These are phyloP conservation scores for Sapajus apella DNA, from an alignment of 2,113 vertebrate genomes.

Conservation along the genomic window DNA sequence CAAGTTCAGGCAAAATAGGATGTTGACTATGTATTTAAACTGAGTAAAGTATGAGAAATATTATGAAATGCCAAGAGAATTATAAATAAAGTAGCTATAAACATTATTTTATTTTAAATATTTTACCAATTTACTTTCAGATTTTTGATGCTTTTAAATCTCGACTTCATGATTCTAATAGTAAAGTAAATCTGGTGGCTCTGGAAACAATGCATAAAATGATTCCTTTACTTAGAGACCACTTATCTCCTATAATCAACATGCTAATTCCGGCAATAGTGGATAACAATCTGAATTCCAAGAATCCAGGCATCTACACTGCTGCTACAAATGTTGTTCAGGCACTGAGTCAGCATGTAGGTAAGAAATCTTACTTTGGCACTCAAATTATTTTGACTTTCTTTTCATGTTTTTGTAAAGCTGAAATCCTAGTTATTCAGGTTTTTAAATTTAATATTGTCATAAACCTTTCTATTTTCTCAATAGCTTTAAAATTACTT, in stretches of 20 bases:
- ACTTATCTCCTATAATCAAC: slow-evolving; percentile 91
- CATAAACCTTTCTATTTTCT: not conserved
- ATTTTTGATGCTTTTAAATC: slow-evolving; percentile 95
- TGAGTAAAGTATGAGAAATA: slow-evolving; percentile 4
- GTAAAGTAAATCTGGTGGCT: slow-evolving; percentile 94
- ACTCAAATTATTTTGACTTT: slow-evolving; percentile 26
- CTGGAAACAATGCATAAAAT: slow-evolving; percentile 93
- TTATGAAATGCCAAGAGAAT: slow-evolving; percentile 1
- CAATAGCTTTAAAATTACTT: slow-evolving; percentile 28
- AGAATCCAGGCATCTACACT: slow-evolving; percentile 91
- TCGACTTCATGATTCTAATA: slow-evolving; percentile 94
- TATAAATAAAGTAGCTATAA: slow-evolving; percentile 30
- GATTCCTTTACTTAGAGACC: slow-evolving; percentile 89
- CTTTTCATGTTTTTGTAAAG: slow-evolving; percentile 36
- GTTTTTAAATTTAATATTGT: slow-evolving; percentile 45
- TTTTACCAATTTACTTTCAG: slow-evolving; percentile 80
- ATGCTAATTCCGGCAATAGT: slow-evolving; percentile 94
- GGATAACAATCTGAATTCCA: slow-evolving; percentile 98
- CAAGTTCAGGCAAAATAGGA: slow-evolving; percentile 12
- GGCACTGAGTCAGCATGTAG: slow-evolving; percentile 89
- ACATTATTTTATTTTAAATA: slow-evolving; percentile 51
- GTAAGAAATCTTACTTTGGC: slow-evolving; percentile 78
- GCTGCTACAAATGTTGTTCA: slow-evolving; percentile 91
- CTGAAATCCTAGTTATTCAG: slow-evolving; percentile 19
- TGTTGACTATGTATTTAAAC: not conserved